These are phyloP conservation scores for Pseudolycoriella hygida DNA, from an alignment of 2,888 invertebrate genomes.

Conservation along the genomic window DNA sequence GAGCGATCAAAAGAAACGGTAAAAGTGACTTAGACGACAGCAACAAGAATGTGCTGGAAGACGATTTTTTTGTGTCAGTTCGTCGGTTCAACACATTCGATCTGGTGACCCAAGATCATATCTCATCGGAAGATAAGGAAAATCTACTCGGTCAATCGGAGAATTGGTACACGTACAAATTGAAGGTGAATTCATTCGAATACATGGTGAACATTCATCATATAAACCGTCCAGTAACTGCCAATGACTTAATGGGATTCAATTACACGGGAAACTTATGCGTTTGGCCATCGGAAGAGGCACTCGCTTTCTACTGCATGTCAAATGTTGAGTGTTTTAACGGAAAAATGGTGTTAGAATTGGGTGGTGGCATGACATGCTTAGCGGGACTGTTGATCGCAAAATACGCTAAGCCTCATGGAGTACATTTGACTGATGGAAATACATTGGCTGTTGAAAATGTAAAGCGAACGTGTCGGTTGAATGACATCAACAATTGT, in stretches of 20 bases:
- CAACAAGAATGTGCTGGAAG: conserved; percentile 10
- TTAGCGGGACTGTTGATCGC: conserved; percentile 57
- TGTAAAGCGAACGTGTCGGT: conserved; percentile 43
- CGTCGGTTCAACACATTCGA: conserved; percentile 40
- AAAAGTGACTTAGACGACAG: not conserved
- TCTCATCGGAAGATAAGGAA: conserved; percentile 26
- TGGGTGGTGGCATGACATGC: conserved; percentile 76
- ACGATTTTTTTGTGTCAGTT: conserved; percentile 33
- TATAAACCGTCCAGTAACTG: conserved; percentile 41
- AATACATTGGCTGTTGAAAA: conserved; percentile 59
- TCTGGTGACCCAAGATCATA: conserved; percentile 33
- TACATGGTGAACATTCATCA: conserved; percentile 40
- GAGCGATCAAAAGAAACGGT: conserved; percentile 32
- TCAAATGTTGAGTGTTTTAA: conserved; percentile 44
- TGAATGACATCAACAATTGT: conserved; percentile 39
- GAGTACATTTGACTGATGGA: conserved; percentile 59
- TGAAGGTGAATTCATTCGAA: conserved; percentile 28
- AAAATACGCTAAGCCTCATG: conserved; percentile 42
- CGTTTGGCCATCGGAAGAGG: conserved; percentile 66
- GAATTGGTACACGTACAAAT: conserved; percentile 45
- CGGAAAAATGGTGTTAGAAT: conserved; percentile 51
- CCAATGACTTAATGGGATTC: conserved; percentile 58
- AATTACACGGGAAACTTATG: conserved; percentile 67
- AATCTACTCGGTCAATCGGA: conserved; percentile 26
- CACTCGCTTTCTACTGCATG: conserved; percentile 48